Percentiles rank a stretch among this genome's conserved stretches.
phyloP scores from a whole-genome alignment of 64 coral and sea anemone species.

The Montipora efflorescens region DNA sequence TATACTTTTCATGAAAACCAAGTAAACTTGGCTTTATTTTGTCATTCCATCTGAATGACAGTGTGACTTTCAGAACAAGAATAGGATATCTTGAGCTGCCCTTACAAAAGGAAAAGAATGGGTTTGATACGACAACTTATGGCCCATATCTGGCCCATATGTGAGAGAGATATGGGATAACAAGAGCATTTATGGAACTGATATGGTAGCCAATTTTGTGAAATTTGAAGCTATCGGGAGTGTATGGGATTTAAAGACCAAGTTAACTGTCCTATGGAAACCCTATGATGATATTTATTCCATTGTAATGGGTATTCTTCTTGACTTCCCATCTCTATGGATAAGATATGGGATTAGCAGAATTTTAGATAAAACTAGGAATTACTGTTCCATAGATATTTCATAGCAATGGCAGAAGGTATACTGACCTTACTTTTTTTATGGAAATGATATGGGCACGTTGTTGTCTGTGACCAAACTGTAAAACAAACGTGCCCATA shows the following conservation, averaged over 20 bases:
- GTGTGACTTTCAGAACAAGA: no score
- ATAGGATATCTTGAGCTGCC: no score
- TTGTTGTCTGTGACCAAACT: neutral
- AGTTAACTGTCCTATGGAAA: neutral
- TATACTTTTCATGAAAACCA: no score
- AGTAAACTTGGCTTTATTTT: no score
- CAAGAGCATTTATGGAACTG: neutral
- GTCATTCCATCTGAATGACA: no score
- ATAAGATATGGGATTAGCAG: neutral
- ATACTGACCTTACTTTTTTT: neutral
- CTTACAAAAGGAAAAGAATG: neutral
- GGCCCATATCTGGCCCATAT: slow-evolving; percentile 1
- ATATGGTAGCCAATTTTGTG: neutral
- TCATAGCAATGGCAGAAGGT: neutral
- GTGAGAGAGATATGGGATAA: neutral
- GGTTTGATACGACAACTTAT: slow-evolving; percentile 8
- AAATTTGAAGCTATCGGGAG: slow-evolving; percentile 9
- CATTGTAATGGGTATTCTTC: neutral
- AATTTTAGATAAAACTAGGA: neutral
- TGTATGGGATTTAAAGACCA: neutral
- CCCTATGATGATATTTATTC: neutral
- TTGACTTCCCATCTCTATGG: neutral
- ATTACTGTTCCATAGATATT: neutral
- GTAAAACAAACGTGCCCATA: neutral
- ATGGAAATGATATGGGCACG: neutral